Percentiles rank a stretch among this genome's conserved stretches.
phyloP scores from a whole-genome alignment of 2,888 invertebrate species.

The Caenorhabditis sp. region DNA sequence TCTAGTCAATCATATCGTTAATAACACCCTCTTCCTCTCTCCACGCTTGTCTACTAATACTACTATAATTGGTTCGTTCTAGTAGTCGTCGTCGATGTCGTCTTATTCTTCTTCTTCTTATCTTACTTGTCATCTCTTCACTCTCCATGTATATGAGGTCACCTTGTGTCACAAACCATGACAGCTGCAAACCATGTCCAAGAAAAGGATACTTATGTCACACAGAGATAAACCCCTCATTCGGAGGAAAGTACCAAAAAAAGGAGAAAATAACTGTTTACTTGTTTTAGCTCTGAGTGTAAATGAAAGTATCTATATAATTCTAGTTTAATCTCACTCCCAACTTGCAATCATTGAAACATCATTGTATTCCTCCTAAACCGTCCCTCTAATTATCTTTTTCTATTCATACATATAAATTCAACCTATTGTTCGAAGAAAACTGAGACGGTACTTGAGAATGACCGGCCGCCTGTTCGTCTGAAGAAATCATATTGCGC shows the following conservation, averaged over 20 bases:
- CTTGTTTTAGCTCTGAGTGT: no score
- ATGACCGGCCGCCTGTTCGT: background rate
- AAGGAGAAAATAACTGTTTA: no score
- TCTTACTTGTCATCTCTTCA: background rate
- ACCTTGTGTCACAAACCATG: background rate
- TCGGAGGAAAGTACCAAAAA: no score
- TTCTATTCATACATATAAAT: background rate
- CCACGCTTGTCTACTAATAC: background rate
- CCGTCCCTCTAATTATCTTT: slow-evolving; percentile 3
- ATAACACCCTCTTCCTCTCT: background rate
- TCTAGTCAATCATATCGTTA: slow-evolving; percentile 6
- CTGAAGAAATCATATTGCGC: background rate
- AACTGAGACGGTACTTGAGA: background rate
- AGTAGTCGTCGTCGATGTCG: background rate
- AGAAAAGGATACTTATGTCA: background rate
- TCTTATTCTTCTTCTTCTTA: background rate
- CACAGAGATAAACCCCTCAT: no score
- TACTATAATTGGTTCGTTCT: slow-evolving; percentile 1
- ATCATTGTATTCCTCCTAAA: no score
- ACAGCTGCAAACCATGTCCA: slow-evolving; percentile 1
- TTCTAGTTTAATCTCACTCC: background rate
- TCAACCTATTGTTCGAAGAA: background rate
- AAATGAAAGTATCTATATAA: no score
- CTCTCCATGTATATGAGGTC: background rate
- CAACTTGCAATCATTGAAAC: background rate